These are phyloP conservation scores for Calameuta idolon DNA, from an alignment of 2,888 invertebrate genomes.

Conservation along the genomic window DNA sequence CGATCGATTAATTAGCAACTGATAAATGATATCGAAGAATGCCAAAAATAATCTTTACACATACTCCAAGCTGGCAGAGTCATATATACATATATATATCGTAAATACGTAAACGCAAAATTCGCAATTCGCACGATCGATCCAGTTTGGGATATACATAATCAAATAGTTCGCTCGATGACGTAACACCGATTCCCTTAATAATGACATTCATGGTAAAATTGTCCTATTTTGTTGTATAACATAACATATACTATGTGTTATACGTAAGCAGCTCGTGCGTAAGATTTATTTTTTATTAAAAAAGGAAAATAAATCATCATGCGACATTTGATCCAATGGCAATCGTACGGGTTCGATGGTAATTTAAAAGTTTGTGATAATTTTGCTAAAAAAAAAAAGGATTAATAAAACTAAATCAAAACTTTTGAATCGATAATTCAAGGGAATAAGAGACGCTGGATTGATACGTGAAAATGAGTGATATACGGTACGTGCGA, in stretches of 20 bases:
- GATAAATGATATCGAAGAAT: background rate
- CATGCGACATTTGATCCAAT: background rate
- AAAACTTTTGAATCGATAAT: background rate
- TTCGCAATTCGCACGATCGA: slow-evolving; percentile 33
- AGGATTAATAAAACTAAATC: background rate
- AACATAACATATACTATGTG: background rate
- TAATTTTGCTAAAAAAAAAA: background rate
- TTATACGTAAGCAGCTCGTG: background rate
- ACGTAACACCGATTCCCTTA: background rate
- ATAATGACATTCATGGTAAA: background rate
- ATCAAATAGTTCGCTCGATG: background rate
- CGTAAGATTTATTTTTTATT: background rate
- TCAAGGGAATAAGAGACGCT: background rate
- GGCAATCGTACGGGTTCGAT: background rate
- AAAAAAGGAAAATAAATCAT: background rate
- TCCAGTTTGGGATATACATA: background rate
- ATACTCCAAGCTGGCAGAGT: background rate
- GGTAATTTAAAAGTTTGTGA: background rate
- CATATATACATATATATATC: too few relatives aligned
- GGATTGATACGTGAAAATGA: background rate
- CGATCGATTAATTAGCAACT: background rate
- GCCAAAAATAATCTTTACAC: background rate
- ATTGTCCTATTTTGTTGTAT: background rate
- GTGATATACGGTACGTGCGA: background rate
- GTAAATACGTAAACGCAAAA: slow-evolving; percentile 27